Evolutionary conservation across 2,797 vertebrate genomes (phyloP).

Genomic region (Squalus acanthias): DNA sequence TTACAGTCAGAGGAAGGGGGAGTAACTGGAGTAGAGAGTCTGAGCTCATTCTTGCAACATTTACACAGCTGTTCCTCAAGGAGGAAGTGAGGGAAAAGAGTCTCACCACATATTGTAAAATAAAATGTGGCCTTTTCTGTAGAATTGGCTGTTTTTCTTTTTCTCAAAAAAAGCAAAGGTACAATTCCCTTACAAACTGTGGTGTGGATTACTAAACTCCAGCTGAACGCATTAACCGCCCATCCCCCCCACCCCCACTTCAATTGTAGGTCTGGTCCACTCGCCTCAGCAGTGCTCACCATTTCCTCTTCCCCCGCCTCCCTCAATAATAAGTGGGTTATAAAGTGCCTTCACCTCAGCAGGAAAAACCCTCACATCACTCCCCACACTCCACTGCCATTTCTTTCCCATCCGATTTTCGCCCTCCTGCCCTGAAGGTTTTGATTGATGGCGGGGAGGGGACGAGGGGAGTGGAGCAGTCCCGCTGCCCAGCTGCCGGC

Average conservation of each 20-base stretch:
- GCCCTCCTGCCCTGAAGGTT: background rate
- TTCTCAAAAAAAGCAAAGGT: background rate
- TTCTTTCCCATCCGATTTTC: background rate
- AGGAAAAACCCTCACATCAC: too few species aligned
- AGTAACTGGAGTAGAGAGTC: slow-evolving; percentile 4
- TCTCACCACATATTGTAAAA: slow-evolving; percentile 55
- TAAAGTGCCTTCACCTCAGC: background rate
- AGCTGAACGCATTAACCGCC: background rate
- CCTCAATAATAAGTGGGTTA: background rate
- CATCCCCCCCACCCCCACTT: background rate
- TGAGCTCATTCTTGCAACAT: slow-evolving; percentile 53
- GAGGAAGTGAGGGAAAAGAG: slow-evolving; percentile 71
- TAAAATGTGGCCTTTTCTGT: slow-evolving; percentile 7
- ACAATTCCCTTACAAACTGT: slow-evolving; percentile 11
- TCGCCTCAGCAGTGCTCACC: background rate
- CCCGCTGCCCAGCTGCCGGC: background rate
- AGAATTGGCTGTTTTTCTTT: slow-evolving; percentile 21
- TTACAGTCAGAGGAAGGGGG: slow-evolving; percentile 13
- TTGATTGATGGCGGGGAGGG: background rate
- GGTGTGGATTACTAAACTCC: background rate
- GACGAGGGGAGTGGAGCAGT: too few species aligned
- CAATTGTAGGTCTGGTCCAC: background rate
- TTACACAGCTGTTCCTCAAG: slow-evolving; percentile 79
- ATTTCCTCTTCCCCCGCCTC: background rate
- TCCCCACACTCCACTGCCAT: background rate